Evolutionary conservation across 2,888 invertebrate species (phyloP).

Genomic region (Imbricaverruca yamaguchii): DNA sequence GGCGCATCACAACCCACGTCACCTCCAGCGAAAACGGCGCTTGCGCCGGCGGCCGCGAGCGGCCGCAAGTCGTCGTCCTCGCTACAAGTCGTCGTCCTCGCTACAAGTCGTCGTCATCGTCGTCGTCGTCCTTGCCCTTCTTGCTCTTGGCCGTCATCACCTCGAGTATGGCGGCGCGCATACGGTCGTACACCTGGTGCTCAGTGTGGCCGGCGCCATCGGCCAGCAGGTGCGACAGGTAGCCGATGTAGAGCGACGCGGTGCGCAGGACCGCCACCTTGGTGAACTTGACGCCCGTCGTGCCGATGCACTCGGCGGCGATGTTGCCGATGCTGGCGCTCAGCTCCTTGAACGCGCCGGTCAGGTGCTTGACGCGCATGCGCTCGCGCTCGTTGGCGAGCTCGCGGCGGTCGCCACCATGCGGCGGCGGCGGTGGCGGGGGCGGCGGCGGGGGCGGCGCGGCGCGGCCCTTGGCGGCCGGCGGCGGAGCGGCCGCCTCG

Average conservation of each 20-base stretch:
- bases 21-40: too few relatives aligned
- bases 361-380: slow-evolving; percentile 19
- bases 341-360: slow-evolving; percentile 22
- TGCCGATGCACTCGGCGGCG: neutral
- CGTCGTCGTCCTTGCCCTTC: slow-evolving; percentile 10
- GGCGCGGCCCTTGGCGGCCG: neutral
- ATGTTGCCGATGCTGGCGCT: slow-evolving; percentile 14
- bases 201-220: neutral
- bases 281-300: slow-evolving; percentile 4
- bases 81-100: neutral
- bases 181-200: neutral
- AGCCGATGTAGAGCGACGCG: slow-evolving; percentile 15
- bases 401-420: neutral
- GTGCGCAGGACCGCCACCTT: slow-evolving; percentile 20
- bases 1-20: neutral
- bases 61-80: too few relatives aligned
- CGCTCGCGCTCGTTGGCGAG: slow-evolving; percentile 20
- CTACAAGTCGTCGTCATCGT: neutral
- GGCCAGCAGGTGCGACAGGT: neutral
- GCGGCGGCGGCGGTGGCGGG: neutral
- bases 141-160: slow-evolving; percentile 12
- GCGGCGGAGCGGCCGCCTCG: neutral
- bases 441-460: neutral
- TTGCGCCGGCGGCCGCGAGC: too few relatives aligned
- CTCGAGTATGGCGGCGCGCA: neutral